Evolutionary conservation across 2,888 invertebrate genomes (phyloP), one percentile per base, ranked within the genome.

Genomic region (Callinectes sapidus): DNA sequence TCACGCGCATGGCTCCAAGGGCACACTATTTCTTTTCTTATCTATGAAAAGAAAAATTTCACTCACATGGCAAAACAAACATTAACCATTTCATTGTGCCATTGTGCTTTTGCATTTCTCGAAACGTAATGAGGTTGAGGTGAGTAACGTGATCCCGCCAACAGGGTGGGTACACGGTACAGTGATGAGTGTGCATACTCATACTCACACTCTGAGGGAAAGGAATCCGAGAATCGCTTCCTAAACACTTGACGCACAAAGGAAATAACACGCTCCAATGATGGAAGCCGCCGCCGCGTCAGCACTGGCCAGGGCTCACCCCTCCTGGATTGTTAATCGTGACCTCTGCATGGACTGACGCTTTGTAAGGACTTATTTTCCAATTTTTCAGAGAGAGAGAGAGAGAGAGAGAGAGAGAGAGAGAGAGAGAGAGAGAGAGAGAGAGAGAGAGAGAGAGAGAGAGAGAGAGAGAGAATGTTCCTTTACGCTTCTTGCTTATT

Each of bases 381-480:
- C n/a, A n/a, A n/a, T n/a, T 5, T n/a, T n/a, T n/a, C n/a, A 71
- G 66, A 71, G 66, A 71, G 66, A 71, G 66, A 71, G 66, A 71
- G 66, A 71, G 66, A 71, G 66, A 71, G 66, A 71, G 66, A 71
- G 66, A 71, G 66, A 71, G 66, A 71, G n/a, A 6, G 81, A 81
- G 81, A 81, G 81, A 35, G 81, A 81, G 55, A n/a, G 55, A 35
- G 61, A 61, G 61, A 85, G 54, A 35, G 28, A 55, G 66, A 90
- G 54, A 42, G 77, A 18, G 81, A 71, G 71, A 71, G 71, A 71
- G 71, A 71, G 71, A 71, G 71, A 71, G 71, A 71, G 71, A 71
- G 71, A 71, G 71, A 71, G 71, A 71, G 71, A 71, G 71, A 71
- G 71, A 71, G 71, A 23, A 71, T 71, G 28, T n/a, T 71, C 2